phyloP scores from a whole-genome alignment of 2,797 vertebrate species.

The Anisognathus igniventris region DNA sequence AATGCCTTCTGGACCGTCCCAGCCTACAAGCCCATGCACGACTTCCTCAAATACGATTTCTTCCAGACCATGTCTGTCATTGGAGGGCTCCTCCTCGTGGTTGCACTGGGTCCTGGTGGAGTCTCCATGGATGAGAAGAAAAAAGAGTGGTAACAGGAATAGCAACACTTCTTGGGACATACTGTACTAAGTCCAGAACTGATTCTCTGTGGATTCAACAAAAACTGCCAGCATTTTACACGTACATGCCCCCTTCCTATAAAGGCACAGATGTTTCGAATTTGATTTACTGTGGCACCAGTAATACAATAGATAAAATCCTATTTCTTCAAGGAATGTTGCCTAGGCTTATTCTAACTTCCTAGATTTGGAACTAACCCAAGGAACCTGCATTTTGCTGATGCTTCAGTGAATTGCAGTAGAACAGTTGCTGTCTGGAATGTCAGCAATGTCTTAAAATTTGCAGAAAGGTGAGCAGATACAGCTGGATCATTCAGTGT shows the following conservation, averaged over 20 bases:
- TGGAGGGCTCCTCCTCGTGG: constrained; percentile 92
- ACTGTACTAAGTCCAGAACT: constrained; percentile 44
- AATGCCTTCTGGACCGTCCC: constrained; percentile 98
- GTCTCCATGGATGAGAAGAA: constrained; percentile 99
- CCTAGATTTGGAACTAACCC: constrained; percentile 54
- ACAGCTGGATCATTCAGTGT: constrained; percentile 29
- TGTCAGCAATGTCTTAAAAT: neutral
- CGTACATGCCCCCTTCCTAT: constrained; percentile 49
- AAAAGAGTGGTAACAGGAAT: constrained; percentile 89
- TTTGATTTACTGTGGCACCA: constrained; percentile 69
- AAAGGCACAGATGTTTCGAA: constrained; percentile 73
- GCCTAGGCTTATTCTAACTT: constrained; percentile 43
- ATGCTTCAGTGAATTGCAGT: constrained; percentile 32
- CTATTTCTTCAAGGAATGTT: constrained; percentile 45
- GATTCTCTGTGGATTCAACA: constrained; percentile 56
- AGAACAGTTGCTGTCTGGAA: neutral
- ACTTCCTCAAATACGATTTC: constrained; percentile 99
- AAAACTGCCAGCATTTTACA: constrained; percentile 66
- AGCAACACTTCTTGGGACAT: constrained; percentile 30
- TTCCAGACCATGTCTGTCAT: constrained; percentile 99
- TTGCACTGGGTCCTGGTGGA: constrained; percentile 93
- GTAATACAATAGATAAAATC: constrained; percentile 41
- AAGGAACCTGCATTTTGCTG: constrained; percentile 43
- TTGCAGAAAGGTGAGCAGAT: constrained; percentile 65
- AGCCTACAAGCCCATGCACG: constrained; percentile 96